A percentile compares a stretch with the other conserved stretches of the same genome.
Evolutionary conservation across 2,797 vertebrate species (phyloP).

Genomic region (Poecilia gillii): DNA sequence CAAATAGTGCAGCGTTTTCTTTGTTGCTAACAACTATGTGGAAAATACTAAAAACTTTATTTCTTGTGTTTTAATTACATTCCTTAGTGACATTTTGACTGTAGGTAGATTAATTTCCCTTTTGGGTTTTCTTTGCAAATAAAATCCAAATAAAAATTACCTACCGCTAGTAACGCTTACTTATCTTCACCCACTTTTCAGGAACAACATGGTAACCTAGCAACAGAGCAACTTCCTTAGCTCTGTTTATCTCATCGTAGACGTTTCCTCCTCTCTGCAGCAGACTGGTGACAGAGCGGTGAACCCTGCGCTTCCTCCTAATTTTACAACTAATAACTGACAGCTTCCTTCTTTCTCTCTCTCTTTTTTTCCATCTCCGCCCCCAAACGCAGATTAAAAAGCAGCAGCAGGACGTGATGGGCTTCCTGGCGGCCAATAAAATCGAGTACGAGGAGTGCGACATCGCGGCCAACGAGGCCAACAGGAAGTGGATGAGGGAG

Average conservation of each 20-base stretch:
- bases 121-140: not conserved
- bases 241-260: constrained; percentile 22
- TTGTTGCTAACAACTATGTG: not conserved
- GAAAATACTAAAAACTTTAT: not conserved
- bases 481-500: constrained; percentile 97
- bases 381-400: constrained; percentile 90
- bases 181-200: not conserved
- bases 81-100: not conserved
- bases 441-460: constrained; percentile 95
- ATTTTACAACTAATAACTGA: constrained; percentile 39
- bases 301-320: constrained; percentile 40
- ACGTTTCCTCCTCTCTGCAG: constrained; percentile 25
- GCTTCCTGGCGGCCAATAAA: constrained; percentile 93
- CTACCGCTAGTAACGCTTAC: not conserved
- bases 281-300: constrained; percentile 22
- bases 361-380: not conserved
- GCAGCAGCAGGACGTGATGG: constrained; percentile 94
- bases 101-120: not conserved
- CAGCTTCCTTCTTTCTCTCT: constrained; percentile 48
- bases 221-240: constrained; percentile 33
- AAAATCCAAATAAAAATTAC: not conserved
- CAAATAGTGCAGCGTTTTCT: not conserved
- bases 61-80: not conserved
- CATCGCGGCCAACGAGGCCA: constrained; percentile 92
- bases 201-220: constrained; percentile 38